Evolutionary conservation across 2,888 invertebrate species (phyloP), one percentile per base, ranked within the genome.

Genomic region (Shargacucullia verbasci): DNA sequence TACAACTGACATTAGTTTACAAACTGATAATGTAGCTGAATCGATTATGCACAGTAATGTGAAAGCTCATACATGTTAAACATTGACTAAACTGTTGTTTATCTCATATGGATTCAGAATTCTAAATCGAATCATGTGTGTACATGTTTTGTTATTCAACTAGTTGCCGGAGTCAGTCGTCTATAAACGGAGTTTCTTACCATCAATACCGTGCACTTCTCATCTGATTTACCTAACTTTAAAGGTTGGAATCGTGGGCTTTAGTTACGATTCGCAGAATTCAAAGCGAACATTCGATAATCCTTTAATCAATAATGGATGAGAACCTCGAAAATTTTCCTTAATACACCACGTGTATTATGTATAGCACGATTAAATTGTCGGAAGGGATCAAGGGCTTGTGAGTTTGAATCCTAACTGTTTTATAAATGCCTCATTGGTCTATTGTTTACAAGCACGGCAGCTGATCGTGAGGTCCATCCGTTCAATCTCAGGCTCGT

Each of bases 221-320:
- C 52, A 57, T 52, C 58, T 35, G 66, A 63, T 65, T 63, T 37
- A 70, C 25, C 44, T 46, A 65, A 64, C 66, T 53, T 53, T 49
- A 67, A 71, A 67, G 66, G 66, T 71, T 65, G 49, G 10, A 46
- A 9, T 58, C 66, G 66, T 67, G 72, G 44, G 35, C 7, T 13
- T 12, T 13, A 49, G 38, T 46, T 71, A 53, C 31, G 31, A 53
- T 71, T 67, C 67, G 5, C 20, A 57, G 72, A 58, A 67, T 46
- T 46, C 35, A n/a, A 46, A 46, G 27, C 46, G 7, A 38, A 31
- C 10, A 35, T 34, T 37, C 47, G 34, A 52, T 65, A 65, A 64
- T 66, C 66, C 25, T 65, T 48, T 48, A 65, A 70, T 57, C 57
- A 15, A 41, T 52, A 64, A 13, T 13, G 45, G 25, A n/a, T 12